Percentiles rank a stretch among this genome's conserved stretches.
These are phyloP conservation scores for Columba livia DNA, from an alignment of 2,113 vertebrate genomes.

Conservation along the genomic window DNA sequence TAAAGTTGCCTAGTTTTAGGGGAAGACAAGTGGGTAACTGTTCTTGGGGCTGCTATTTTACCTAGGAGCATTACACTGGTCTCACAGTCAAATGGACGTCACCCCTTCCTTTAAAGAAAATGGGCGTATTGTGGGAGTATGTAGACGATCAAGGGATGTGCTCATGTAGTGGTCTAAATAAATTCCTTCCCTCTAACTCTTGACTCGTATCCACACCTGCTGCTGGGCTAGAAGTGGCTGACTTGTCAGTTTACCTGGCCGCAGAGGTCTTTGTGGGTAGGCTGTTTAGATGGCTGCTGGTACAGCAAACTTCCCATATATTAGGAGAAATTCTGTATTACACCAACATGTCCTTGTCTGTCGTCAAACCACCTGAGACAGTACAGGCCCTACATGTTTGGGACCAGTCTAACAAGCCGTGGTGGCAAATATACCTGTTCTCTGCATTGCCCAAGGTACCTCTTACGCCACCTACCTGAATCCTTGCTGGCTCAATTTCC, in stretches of 20 bases:
- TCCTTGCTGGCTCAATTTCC: neutral
- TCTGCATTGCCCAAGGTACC: neutral
- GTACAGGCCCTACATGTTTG: fast-evolving
- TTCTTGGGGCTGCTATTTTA: neutral
- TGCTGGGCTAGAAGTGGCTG: neutral
- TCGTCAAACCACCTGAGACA: neutral
- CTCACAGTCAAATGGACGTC: neutral
- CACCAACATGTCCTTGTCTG: neutral
- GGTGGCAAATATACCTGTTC: neutral
- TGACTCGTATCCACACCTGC: neutral
- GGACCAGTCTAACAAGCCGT: neutral
- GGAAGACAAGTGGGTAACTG: neutral
- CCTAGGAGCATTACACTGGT: neutral
- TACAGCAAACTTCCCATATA: neutral
- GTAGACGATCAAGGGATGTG: neutral
- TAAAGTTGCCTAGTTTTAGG: neutral
- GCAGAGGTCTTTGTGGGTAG: neutral
- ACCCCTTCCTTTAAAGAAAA: neutral
- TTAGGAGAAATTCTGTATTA: neutral
- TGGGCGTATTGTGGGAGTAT: neutral
- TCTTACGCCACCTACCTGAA: neutral
- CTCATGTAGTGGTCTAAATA: neutral
- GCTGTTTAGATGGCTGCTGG: neutral
- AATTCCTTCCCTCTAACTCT: neutral
- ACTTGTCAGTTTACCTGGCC: neutral